Conservation (phyloP, 2,113 vertebrate species). For the Noturus placidus region DNA sequence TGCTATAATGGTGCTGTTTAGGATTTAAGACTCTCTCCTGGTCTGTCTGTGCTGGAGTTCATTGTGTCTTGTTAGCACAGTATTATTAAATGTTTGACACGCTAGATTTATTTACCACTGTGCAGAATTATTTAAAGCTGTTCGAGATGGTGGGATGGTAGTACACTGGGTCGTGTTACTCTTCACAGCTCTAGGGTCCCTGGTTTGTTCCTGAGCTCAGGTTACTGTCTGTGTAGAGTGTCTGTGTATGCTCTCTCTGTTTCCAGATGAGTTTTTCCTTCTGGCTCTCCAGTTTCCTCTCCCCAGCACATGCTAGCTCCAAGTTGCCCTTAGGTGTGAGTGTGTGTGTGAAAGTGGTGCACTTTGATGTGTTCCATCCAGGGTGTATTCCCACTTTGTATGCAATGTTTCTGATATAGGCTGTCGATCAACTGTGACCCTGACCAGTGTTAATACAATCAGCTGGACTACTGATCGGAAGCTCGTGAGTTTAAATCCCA, state of each 20-base stretch:
- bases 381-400: neutral
- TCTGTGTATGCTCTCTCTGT: neutral
- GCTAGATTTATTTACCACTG: neutral
- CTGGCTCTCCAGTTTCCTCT: neutral
- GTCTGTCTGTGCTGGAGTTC: neutral
- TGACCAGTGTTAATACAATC: neutral
- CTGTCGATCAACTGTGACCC: neutral
- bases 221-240: neutral
- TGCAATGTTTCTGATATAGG: neutral
- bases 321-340: neutral
- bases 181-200: neutral
- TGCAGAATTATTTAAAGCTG: neutral
- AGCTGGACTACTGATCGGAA: too few species aligned
- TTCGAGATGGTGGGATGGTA: neutral
- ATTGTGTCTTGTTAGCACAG: neutral
- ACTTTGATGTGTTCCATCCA: neutral
- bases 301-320: neutral
- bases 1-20: neutral
- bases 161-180: neutral
- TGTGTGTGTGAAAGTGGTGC: neutral
- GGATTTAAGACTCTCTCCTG: neutral
- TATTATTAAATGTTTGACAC: neutral
- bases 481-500: too few species aligned
- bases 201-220: neutral
- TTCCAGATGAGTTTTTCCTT: neutral